These are phyloP conservation scores for Delphinus delphis DNA, from an alignment of 2,113 vertebrate genomes.

Conservation along the genomic window DNA sequence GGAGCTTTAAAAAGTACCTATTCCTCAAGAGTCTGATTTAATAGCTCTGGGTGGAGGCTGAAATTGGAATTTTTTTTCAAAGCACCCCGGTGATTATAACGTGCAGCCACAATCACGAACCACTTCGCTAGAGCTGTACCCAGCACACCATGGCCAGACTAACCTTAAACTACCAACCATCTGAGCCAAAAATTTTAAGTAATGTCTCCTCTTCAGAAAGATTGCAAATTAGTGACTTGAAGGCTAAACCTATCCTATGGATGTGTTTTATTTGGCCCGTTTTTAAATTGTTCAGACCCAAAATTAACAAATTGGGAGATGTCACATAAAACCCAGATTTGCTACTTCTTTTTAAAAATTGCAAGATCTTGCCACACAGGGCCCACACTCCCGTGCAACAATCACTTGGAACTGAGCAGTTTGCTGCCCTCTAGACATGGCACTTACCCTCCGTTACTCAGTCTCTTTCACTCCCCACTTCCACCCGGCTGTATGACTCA, in stretches of 20 bases:
- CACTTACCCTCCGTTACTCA: neutral
- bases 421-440: neutral
- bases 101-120: neutral
- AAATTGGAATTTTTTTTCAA: neutral
- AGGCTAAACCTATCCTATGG: neutral
- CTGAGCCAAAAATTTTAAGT: neutral
- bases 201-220: conserved; percentile 8
- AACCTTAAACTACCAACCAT: neutral
- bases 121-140: neutral
- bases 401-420: neutral
- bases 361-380: neutral
- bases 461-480: neutral
- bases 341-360: neutral
- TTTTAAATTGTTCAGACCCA: neutral
- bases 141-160: neutral
- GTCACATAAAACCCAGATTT: conserved; percentile 13
- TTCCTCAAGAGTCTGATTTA: neutral
- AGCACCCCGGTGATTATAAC: neutral
- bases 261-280: neutral
- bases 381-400: neutral
- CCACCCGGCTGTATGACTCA: neutral
- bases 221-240: neutral
- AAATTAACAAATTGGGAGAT: neutral
- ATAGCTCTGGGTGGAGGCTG: neutral
- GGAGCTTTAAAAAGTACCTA: neutral